Percentiles rank a stretch among this genome's conserved stretches.
Conservation (phyloP, 2,797 vertebrate species). For the Acipenser ruthenus region DNA sequence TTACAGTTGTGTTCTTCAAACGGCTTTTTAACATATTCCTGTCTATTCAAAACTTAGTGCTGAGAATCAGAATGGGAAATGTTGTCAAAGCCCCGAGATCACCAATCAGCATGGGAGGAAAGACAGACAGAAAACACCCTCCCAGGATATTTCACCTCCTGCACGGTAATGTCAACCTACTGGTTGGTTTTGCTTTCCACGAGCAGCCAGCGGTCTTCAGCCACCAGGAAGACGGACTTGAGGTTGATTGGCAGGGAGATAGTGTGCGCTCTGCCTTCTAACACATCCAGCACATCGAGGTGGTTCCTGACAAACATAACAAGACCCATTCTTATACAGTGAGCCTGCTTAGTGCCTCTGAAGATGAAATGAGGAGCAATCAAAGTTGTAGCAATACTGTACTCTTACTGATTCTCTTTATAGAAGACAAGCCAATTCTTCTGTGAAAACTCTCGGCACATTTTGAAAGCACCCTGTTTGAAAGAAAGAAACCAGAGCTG, state of each 20-base stretch:
- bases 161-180: slow-evolving; percentile 46
- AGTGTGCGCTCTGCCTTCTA: slow-evolving; percentile 77
- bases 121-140: slow-evolving; percentile 23
- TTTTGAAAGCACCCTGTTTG: slow-evolving; percentile 64
- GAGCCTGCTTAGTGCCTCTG: too few relatives aligned
- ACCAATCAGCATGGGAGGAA: background rate
- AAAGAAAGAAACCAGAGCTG: slow-evolving; percentile 13
- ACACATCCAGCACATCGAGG: slow-evolving; percentile 81
- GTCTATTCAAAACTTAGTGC: too few relatives aligned
- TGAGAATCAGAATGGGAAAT: background rate
- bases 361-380: background rate
- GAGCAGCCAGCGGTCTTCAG: slow-evolving; percentile 91
- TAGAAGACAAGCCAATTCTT: slow-evolving; percentile 97
- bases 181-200: slow-evolving; percentile 74
- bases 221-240: slow-evolving; percentile 75
- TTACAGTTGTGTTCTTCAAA: too few relatives aligned
- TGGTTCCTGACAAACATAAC: slow-evolving; percentile 58
- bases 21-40: too few relatives aligned
- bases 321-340: slow-evolving; percentile 3
- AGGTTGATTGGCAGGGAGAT: slow-evolving; percentile 83
- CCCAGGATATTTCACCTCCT: background rate
- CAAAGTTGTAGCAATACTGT: background rate
- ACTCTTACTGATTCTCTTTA: slow-evolving; percentile 76
- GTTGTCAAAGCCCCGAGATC: too few relatives aligned
- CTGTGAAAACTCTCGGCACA: slow-evolving; percentile 88